Conservation (phyloP, 2,113 vertebrate genomes). For the Hyla sarda region DNA sequence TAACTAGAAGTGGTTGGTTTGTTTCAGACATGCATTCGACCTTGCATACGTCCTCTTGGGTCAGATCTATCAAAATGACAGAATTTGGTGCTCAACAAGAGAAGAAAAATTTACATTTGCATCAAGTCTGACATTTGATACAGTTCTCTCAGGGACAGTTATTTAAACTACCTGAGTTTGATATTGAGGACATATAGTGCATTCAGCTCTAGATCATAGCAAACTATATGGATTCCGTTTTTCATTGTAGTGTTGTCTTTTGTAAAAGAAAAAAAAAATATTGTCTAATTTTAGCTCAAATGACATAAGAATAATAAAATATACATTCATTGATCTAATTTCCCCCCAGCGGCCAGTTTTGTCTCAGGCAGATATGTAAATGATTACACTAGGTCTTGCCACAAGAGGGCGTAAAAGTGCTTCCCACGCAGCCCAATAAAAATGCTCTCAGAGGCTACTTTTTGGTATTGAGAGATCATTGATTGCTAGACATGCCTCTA, state of each 20-base stretch:
- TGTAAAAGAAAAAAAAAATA: no score
- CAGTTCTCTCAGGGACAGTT: slow-evolving; percentile 27
- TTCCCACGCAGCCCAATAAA: no score
- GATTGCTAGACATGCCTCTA: no score
- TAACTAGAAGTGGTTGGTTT: slow-evolving; percentile 5
- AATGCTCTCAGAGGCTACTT: no score
- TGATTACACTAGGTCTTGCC: no score
- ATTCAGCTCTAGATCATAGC: background rate
- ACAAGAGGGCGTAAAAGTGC: no score
- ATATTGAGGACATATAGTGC: background rate
- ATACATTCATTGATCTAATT: no score
- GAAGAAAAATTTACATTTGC: slow-evolving; percentile 54
- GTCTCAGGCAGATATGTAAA: no score
- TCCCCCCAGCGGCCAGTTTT: no score
- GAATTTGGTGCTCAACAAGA: slow-evolving; percentile 38
- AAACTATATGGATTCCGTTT: background rate
- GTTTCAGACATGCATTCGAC: slow-evolving; percentile 32
- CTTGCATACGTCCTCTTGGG: slow-evolving; percentile 44
- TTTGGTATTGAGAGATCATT: no score
- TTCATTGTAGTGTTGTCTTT: background rate
- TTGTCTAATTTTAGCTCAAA: no score
- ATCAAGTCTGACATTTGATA: slow-evolving; percentile 47
- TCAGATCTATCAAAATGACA: slow-evolving; percentile 56
- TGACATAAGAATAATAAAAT: no score
- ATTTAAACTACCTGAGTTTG: slow-evolving; percentile 47